Conservation (phyloP, 2,113 vertebrate genomes). For the Copsychus sechellarum region DNA sequence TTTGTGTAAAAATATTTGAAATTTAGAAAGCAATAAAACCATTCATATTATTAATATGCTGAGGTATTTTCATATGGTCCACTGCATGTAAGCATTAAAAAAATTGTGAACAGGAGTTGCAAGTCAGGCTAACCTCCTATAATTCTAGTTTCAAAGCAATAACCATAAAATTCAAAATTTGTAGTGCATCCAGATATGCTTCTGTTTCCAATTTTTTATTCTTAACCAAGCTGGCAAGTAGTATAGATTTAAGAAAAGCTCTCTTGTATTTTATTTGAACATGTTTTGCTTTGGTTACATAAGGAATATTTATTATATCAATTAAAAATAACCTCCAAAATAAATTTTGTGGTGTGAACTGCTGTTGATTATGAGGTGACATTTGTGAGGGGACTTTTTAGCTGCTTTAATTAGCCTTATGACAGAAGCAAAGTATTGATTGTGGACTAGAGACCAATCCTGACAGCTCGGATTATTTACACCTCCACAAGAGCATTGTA, state of each 20-base stretch:
- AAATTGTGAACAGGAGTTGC: conserved; percentile 59
- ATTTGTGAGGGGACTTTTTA: conserved; percentile 81
- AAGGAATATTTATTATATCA: conserved; percentile 81
- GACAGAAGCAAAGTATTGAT: conserved; percentile 86
- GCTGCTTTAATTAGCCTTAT: conserved; percentile 82
- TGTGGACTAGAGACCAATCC: conserved; percentile 79
- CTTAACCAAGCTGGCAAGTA: conserved; percentile 59
- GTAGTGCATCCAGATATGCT: conserved; percentile 46
- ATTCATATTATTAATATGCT: conserved; percentile 35
- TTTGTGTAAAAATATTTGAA: conserved; percentile 42
- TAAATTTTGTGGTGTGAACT: conserved; percentile 77
- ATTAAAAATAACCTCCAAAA: conserved; percentile 75
- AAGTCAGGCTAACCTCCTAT: conserved; percentile 40
- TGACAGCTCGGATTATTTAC: conserved; percentile 82
- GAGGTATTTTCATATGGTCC: conserved; percentile 30
- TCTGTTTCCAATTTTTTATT: conserved; percentile 67
- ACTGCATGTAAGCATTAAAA: conserved; percentile 12
- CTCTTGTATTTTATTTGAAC: conserved; percentile 66
- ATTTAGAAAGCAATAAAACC: conserved; percentile 45
- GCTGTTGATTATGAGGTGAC: conserved; percentile 74
- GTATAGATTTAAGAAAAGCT: conserved; percentile 54
- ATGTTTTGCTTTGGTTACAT: conserved; percentile 63
- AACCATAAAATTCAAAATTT: conserved; percentile 66
- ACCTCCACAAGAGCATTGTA: conserved; percentile 78
- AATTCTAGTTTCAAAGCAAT: conserved; percentile 64